These are phyloP conservation scores for Rhagonycha lutea DNA, from an alignment of 2,888 invertebrate genomes.

Conservation along the genomic window DNA sequence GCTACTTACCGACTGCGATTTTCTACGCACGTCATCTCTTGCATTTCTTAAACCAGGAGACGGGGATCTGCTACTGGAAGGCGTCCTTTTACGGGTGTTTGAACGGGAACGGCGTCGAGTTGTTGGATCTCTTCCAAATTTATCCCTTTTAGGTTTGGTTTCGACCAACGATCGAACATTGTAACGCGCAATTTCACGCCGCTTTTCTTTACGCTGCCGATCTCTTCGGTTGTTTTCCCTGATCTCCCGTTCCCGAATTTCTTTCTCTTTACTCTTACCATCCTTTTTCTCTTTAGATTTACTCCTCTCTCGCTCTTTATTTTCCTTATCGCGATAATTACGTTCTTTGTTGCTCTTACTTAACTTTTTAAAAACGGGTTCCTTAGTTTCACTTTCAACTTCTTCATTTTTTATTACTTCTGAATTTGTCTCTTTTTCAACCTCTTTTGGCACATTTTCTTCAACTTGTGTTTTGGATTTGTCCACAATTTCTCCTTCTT, in stretches of 20 bases:
- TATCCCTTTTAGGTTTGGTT: slow-evolving; percentile 68
- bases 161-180: slow-evolving; percentile 80
- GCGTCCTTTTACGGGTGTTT: slow-evolving; percentile 30
- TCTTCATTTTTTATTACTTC: slow-evolving; percentile 56
- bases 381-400: slow-evolving; percentile 55
- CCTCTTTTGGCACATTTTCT: slow-evolving; percentile 43
- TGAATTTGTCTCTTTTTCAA: slow-evolving; percentile 51
- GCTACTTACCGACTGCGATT: slow-evolving; percentile 36
- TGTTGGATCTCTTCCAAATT: slow-evolving; percentile 75
- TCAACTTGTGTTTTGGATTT: slow-evolving; percentile 42
- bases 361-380: slow-evolving; percentile 74
- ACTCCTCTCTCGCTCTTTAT: slow-evolving; percentile 52
- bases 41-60: slow-evolving; percentile 27
- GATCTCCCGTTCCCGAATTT: neutral
- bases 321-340: slow-evolving; percentile 73
- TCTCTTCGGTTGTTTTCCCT: slow-evolving; percentile 21
- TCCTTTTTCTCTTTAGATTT: slow-evolving; percentile 51
- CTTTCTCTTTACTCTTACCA: slow-evolving; percentile 43
- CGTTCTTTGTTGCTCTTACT: slow-evolving; percentile 77
- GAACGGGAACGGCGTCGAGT: slow-evolving; percentile 25
- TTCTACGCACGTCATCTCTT: slow-evolving; percentile 34
- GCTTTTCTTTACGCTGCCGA: slow-evolving; percentile 62
- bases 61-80: slow-evolving; percentile 39
- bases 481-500: slow-evolving; percentile 65
- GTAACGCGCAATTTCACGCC: slow-evolving; percentile 81